Evolutionary conservation across 2,888 invertebrate genomes (phyloP), one percentile per base, ranked within the genome.

Genomic region (Xestobium rufovillosum): DNA sequence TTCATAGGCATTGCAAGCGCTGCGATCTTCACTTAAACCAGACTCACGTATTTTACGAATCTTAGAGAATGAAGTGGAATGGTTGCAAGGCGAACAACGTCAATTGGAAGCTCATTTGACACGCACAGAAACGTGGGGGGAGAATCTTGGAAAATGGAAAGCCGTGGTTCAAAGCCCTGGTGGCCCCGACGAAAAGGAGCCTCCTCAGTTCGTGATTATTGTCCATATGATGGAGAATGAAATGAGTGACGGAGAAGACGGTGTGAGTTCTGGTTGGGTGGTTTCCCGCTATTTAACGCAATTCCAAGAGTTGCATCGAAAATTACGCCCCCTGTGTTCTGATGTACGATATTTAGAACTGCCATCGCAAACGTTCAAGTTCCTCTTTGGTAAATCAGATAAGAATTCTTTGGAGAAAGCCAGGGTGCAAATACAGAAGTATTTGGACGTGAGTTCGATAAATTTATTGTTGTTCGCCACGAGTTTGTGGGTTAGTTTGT

Each of bases 81-180:
- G 81, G 67, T 66, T 92, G 34, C 81, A 83, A 44, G 80, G 80
- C 2, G 89, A 90, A 56, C 82, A 83, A 56, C 69, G 83, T 45
- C 78, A 86, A 47, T 65, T 90, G 26, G 89, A 91, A 59, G 83
- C 85, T 0, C 90, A 92, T 65, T 70, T 91, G 34, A 76, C 80
- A 10, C 72, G 90, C 26, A 91, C 91, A 0, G 88, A 90, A 66
- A 78, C 83, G 31, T 92, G 92, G 92, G 84, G 86, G 0, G 88
- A 89, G 50, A 86, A 91, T 61, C 69, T 91, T 47, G 90, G 91
- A 13, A 75, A 76, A 46, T 92, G 92, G 92, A 76, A 83, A 41
- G 89, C 89, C 3, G 78, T 80, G 26, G 83, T 91, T 14, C 84
- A 86, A 59, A 83, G 81, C 56, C 84, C 84, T 4, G 86, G 88